These are phyloP conservation scores for Gadopsis marmoratus DNA, from an alignment of 2,797 vertebrate genomes.

Conservation along the genomic window DNA sequence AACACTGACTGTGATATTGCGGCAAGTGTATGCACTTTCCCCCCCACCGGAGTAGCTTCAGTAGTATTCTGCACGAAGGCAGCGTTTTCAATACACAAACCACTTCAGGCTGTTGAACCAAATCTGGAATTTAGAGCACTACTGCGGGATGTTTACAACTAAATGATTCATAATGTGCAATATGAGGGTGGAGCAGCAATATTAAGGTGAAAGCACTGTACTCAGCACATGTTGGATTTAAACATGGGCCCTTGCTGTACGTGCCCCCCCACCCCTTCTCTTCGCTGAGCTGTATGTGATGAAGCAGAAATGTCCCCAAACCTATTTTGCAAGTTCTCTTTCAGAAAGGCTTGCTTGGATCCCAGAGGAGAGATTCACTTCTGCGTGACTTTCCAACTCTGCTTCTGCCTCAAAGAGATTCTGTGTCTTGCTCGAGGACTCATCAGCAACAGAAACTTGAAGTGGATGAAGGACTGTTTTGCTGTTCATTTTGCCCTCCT, in stretches of 20 bases:
- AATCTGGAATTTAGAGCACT: slow-evolving; percentile 53
- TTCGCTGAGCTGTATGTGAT: slow-evolving; percentile 20
- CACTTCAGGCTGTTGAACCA: slow-evolving; percentile 59
- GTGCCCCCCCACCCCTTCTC: neutral
- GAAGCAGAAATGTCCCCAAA: slow-evolving; percentile 38
- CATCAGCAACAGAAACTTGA: slow-evolving; percentile 20
- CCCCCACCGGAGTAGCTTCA: slow-evolving; percentile 51
- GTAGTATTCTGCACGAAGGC: slow-evolving; percentile 44
- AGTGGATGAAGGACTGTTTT: slow-evolving; percentile 13
- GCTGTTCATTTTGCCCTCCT: slow-evolving; percentile 6
- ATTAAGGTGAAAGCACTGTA: slow-evolving; percentile 32
- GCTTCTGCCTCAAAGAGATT: slow-evolving; percentile 16
- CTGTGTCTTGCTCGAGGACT: slow-evolving; percentile 44
- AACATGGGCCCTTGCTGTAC: slow-evolving; percentile 55
- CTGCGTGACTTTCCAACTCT: slow-evolving; percentile 47
- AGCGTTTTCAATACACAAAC: slow-evolving; percentile 45
- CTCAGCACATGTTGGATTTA: slow-evolving; percentile 45
- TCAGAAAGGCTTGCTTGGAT: slow-evolving; percentile 29
- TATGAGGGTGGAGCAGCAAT: slow-evolving; percentile 37
- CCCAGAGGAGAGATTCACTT: slow-evolving; percentile 44
- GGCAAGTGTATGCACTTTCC: slow-evolving; percentile 33
- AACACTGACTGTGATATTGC: slow-evolving; percentile 58
- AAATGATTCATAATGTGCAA: slow-evolving; percentile 57
- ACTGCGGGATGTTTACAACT: slow-evolving; percentile 61
- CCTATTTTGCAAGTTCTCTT: slow-evolving; percentile 23